Evolutionary conservation across 2,888 invertebrate species (phyloP).

Genomic region (Netelia fuscicornis): DNA sequence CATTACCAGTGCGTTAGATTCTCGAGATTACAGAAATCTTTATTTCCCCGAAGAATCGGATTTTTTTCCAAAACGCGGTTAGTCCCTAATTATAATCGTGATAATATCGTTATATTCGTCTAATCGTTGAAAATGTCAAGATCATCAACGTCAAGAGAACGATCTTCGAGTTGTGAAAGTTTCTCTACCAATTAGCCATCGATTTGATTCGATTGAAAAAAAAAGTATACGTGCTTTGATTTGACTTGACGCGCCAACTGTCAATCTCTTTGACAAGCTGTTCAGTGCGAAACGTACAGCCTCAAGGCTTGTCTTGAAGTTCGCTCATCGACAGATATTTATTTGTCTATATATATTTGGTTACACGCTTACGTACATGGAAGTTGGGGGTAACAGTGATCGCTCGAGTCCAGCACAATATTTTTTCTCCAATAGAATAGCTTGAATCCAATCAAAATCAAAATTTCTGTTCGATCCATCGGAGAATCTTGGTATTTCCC

Average conservation of each 20-base stretch:
- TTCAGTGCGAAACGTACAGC: conserved; percentile 9
- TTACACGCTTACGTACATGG: no score
- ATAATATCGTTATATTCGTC: neutral
- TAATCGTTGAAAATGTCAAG: neutral
- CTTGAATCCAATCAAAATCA: no score
- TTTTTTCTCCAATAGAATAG: no score
- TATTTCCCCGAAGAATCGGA: conserved; percentile 50
- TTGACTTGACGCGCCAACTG: conserved; percentile 31
- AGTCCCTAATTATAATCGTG: conserved; percentile 22
- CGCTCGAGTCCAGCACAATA: no score
- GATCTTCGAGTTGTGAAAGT: conserved; percentile 3
- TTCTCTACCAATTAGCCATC: conserved; percentile 9
- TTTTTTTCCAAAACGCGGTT: conserved; percentile 49
- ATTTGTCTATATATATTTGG: neutral
- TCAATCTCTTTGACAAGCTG: conserved; percentile 47
- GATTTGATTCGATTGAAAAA: neutral
- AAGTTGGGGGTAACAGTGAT: no score
- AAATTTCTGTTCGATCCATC: no score
- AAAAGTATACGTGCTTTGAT: neutral
- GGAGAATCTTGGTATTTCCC: no score
- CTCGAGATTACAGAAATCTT: conserved; percentile 39
- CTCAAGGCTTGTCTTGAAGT: conserved; percentile 2
- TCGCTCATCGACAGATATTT: neutral
- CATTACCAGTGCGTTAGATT: conserved; percentile 37
- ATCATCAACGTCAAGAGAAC: conserved; percentile 3